These are phyloP conservation scores for Melanotus villosus DNA, from an alignment of 2,888 invertebrate species.

Conservation along the genomic window DNA sequence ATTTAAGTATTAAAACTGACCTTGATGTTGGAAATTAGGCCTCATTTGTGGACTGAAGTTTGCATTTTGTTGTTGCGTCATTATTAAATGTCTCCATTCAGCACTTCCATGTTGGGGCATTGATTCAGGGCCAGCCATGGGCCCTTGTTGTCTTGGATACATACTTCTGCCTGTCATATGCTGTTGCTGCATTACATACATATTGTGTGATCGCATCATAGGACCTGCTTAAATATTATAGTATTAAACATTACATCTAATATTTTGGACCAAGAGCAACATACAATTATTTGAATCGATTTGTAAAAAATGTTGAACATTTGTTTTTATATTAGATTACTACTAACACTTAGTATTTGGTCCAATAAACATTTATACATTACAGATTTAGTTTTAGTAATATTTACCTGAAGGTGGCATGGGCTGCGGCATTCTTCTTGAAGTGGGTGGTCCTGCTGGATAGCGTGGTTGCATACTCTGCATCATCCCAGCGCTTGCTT, in stretches of 20 bases:
- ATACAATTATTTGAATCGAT: no score
- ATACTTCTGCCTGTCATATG: constrained; percentile 67
- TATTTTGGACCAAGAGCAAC: no score
- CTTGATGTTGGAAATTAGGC: constrained; percentile 70
- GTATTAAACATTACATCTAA: no score
- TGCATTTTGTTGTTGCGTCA: constrained; percentile 71
- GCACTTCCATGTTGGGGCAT: constrained; percentile 69
- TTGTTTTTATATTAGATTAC: no score
- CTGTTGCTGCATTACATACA: constrained; percentile 73
- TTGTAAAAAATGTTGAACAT: not conserved
- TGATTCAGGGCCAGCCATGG: constrained; percentile 72
- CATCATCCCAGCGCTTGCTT: constrained; percentile 74
- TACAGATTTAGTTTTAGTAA: no score
- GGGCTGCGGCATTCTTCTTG: constrained; percentile 78
- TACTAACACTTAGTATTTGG: no score
- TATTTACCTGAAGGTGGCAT: constrained; percentile 78
- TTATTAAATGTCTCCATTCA: constrained; percentile 77
- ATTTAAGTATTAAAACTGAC: constrained; percentile 52
- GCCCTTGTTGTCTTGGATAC: constrained; percentile 72
- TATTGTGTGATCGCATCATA: constrained; percentile 78
- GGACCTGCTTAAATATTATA: constrained; percentile 69
- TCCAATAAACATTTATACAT: no score
- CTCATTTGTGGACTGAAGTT: constrained; percentile 70
- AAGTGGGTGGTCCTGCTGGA: constrained; percentile 70
- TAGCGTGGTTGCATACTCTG: constrained; percentile 65